These are phyloP conservation scores for Amblyjoppa proteus DNA, from an alignment of 2,888 invertebrate genomes.

Conservation along the genomic window DNA sequence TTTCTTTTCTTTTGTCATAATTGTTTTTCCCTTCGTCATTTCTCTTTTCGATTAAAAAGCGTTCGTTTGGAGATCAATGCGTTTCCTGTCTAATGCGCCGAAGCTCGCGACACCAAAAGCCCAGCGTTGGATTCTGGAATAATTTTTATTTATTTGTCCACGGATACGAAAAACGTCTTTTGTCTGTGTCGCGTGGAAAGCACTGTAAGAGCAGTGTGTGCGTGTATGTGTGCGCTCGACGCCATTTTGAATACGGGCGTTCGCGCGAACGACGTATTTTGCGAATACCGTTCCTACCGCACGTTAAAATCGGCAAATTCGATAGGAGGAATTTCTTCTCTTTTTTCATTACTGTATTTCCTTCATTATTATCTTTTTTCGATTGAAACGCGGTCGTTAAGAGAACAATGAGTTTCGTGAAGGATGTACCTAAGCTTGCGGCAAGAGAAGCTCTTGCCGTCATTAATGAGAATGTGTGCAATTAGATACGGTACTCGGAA, in stretches of 20 bases:
- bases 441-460: not conserved
- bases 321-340: not conserved
- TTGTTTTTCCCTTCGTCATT: not conserved
- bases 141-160: not conserved
- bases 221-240: constrained; percentile 26
- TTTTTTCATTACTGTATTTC: not conserved
- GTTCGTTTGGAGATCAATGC: no score
- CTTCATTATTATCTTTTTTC: not conserved
- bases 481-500: constrained; percentile 19
- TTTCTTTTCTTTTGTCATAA: not conserved
- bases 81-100: not conserved
- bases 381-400: not conserved
- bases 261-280: constrained; percentile 28
- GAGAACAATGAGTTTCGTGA: not conserved
- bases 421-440: not conserved
- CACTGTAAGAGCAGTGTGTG: constrained; percentile 11
- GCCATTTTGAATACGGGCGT: constrained; percentile 61
- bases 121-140: not conserved
- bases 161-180: constrained; percentile 23
- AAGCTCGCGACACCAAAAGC: not conserved
- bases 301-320: not conserved
- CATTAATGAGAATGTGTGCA: constrained; percentile 21
- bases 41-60: no score
- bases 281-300: constrained; percentile 9
- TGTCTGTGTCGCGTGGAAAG: not conserved